phyloP scores from a whole-genome alignment of 2,888 invertebrate species.

The Acanthococcus lagerstroemiae region DNA sequence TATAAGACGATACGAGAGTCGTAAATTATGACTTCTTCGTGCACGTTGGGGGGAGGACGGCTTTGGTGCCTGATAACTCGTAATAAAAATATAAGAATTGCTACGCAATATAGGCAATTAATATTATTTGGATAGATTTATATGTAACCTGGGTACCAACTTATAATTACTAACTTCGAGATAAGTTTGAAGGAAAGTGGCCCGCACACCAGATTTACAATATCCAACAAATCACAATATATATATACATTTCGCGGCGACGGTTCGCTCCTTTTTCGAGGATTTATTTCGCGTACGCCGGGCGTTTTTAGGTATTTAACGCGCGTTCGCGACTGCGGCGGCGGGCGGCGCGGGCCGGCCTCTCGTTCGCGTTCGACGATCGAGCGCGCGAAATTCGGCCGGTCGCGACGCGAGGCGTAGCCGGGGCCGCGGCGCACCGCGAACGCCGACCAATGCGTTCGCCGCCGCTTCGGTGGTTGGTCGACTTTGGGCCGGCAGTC shows the following conservation, averaged over 20 bases:
- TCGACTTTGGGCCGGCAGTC: not conserved
- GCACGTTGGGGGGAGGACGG: slow-evolving; percentile 15
- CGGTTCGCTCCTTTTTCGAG: slow-evolving; percentile 20
- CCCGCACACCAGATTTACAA: slow-evolving; percentile 26
- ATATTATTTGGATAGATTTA: slow-evolving; percentile 30
- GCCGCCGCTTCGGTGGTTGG: not conserved
- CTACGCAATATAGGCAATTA: slow-evolving; percentile 30
- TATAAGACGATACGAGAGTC: slow-evolving; percentile 30
- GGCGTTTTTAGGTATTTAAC: slow-evolving; percentile 13
- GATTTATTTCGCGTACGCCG: slow-evolving; percentile 11
- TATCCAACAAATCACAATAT: slow-evolving; percentile 24
- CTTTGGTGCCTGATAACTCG: slow-evolving; percentile 16
- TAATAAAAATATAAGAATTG: slow-evolving; percentile 30
- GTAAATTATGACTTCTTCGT: slow-evolving; percentile 31
- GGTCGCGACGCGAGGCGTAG: not conserved
- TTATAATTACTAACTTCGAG: slow-evolving; percentile 30
- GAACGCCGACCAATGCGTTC: not conserved
- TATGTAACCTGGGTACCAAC: slow-evolving; percentile 30
- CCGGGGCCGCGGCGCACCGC: not conserved
- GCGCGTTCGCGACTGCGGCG: no score
- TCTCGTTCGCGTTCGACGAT: no score
- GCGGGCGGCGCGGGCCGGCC: no score
- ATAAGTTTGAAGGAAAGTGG: slow-evolving; percentile 29
- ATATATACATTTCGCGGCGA: slow-evolving; percentile 23
- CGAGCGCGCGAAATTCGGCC: not conserved